Evolutionary conservation across 2,888 invertebrate genomes (phyloP).

Genomic region (Anticlea derivata): DNA sequence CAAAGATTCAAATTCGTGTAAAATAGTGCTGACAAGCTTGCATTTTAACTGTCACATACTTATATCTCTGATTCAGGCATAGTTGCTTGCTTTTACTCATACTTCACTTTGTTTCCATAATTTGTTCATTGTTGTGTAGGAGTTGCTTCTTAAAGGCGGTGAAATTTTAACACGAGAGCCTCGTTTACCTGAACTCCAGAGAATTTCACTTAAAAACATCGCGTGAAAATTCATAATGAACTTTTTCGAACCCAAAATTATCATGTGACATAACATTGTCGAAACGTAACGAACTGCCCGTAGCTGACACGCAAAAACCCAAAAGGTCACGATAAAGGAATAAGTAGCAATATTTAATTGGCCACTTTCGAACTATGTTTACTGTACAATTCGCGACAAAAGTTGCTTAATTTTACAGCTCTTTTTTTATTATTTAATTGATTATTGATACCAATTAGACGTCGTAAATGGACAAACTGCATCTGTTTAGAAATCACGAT

Average conservation of each 20-base stretch:
- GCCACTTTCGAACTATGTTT: conserved; percentile 38
- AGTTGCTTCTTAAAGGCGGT: too few species aligned
- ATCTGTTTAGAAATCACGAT: conserved; percentile 1
- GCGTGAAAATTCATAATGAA: conserved; percentile 29
- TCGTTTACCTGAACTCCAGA: background rate
- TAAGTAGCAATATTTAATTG: conserved; percentile 34
- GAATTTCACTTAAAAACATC: conserved; percentile 3
- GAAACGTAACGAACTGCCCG: conserved; percentile 30
- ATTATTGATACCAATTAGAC: conserved; percentile 17
- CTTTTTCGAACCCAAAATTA: conserved; percentile 30
- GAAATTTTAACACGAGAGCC: background rate
- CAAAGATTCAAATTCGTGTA: too few species aligned
- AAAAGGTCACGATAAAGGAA: conserved; percentile 36
- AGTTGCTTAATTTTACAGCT: conserved; percentile 22
- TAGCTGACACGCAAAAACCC: conserved; percentile 35
- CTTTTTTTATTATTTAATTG: conserved; percentile 19
- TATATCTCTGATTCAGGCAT: too few species aligned
- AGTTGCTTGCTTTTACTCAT: too few species aligned
- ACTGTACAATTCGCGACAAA: conserved; percentile 25
- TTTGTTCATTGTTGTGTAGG: too few species aligned
- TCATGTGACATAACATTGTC: conserved; percentile 36
- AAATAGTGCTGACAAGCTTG: too few species aligned
- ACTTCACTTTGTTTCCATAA: too few species aligned
- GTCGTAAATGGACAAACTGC: conserved; percentile 15
- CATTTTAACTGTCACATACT: too few species aligned